Conservation (phyloP, 2,888 invertebrate species). For the Nemoura dubitans region DNA sequence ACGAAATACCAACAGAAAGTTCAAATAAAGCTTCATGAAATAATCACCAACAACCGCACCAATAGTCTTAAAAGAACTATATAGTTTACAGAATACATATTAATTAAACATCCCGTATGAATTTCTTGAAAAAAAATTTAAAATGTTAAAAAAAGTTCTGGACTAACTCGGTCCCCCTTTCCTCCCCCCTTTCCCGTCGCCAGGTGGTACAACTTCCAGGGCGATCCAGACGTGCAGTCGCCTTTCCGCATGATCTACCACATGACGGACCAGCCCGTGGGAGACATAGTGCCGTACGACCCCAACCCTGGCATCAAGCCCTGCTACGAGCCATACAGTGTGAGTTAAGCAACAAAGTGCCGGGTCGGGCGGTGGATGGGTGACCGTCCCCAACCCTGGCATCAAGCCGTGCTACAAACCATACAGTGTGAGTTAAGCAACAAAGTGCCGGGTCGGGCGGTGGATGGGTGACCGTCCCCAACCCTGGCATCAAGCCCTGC, state of each 20-base stretch:
- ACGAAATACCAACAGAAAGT: no score
- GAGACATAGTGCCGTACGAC: conserved; percentile 60
- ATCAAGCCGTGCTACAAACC: conserved; percentile 69
- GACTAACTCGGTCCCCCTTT: neutral
- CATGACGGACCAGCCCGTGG: conserved; percentile 58
- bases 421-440: conserved; percentile 62
- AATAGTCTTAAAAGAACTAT: no score
- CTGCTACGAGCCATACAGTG: conserved; percentile 69
- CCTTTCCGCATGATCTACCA: conserved; percentile 73
- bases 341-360: no score
- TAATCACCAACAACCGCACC: no score
- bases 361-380: no score
- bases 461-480: no score
- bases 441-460: no score
- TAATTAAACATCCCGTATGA: no score
- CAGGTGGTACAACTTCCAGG: conserved; percentile 74
- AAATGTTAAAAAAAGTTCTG: no score
- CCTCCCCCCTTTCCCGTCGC: neutral
- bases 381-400: conserved; percentile 56
- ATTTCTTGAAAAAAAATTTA: no score
- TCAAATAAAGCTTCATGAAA: no score
- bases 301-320: conserved; percentile 58
- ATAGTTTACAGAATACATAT: no score
- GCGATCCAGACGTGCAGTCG: conserved; percentile 60
- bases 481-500: conserved; percentile 64